Base-by-base conservation (phyloP, 2,797 vertebrate species). In the Rhinichthys osculus region DNA sequence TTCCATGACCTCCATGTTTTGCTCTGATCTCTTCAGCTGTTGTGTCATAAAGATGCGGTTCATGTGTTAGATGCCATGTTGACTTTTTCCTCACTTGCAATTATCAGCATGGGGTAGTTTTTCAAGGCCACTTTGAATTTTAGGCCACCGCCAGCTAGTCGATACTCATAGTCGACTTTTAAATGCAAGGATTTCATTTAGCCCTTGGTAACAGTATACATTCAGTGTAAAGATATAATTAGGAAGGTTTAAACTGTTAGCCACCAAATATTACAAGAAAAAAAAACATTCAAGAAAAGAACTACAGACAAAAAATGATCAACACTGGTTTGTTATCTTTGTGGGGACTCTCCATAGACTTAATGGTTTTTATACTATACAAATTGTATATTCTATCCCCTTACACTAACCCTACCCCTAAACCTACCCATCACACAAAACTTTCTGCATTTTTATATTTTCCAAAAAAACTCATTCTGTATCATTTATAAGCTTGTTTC, bases 21-120 rank as follows among this genome's bases (percentile, higher is more conserved):
- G 92, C 91, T 90, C 87, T 88, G 50, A 77, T 78, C 88, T 70
- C 54, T 86, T 87, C 93, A 94, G 92, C 92, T 93, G 93, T 94
- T 91, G 76, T 83, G 87, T 90, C 89, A 88, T 89, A 93, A 84
- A 94, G 94, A 88, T 42, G 16, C 54, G 33, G 79, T 66, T 80
- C 83, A 35, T 86, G 78, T 81, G 64, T 88, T 81, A 54, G 35
- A 83, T 42, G 35, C 3, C 50, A 79, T 82, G 80, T 82, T 66
- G 77, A 17, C 14, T 79, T 88, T 57, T 86, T 72, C 83, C 78
- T 70, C 38, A 57, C 52, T 33, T 79, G 76, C 78, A 84, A 57
- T 57, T 27, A 30, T 2, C 84, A 71, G n/a, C 16, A 16, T 38
- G 73, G 84, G 66, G 69, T 89, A 40, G 42, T 59, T 72, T 89